Evolutionary conservation across 2,888 invertebrate species (phyloP).

Genomic region (Chaitophorus viminalis): DNA sequence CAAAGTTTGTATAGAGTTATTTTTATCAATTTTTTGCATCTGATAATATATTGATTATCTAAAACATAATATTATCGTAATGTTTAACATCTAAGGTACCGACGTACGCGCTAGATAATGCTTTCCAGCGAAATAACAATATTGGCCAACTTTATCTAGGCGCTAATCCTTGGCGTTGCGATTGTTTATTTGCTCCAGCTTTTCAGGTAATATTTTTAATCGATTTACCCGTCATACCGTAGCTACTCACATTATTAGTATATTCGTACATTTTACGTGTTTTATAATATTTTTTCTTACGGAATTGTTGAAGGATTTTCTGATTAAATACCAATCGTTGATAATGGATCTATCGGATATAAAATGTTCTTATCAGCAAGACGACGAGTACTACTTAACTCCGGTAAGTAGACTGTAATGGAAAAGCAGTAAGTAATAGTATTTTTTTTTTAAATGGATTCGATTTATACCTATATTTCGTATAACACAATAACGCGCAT

Average conservation of each 20-base stretch:
- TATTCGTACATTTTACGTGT: neutral
- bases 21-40: neutral
- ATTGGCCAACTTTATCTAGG: slow-evolving; percentile 78
- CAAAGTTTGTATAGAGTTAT: slow-evolving; percentile 73
- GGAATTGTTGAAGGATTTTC: slow-evolving; percentile 67
- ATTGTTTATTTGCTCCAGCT: slow-evolving; percentile 81
- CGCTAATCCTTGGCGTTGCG: slow-evolving; percentile 84
- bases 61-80: neutral
- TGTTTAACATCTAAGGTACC: slow-evolving; percentile 73
- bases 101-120: slow-evolving; percentile 83
- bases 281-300: neutral
- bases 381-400: slow-evolving; percentile 67
- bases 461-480: too few relatives aligned
- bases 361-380: slow-evolving; percentile 74
- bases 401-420: slow-evolving; percentile 49
- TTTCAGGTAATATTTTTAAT: slow-evolving; percentile 72
- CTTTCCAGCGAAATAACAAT: slow-evolving; percentile 77
- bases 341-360: slow-evolving; percentile 78
- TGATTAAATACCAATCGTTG: slow-evolving; percentile 73
- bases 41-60: neutral
- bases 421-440: too few relatives aligned
- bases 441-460: too few relatives aligned
- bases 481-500: too few relatives aligned
- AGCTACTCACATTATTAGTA: neutral
- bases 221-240: neutral